Conservation (phyloP, 2,797 vertebrate genomes). For the Cheirogaleus major region DNA sequence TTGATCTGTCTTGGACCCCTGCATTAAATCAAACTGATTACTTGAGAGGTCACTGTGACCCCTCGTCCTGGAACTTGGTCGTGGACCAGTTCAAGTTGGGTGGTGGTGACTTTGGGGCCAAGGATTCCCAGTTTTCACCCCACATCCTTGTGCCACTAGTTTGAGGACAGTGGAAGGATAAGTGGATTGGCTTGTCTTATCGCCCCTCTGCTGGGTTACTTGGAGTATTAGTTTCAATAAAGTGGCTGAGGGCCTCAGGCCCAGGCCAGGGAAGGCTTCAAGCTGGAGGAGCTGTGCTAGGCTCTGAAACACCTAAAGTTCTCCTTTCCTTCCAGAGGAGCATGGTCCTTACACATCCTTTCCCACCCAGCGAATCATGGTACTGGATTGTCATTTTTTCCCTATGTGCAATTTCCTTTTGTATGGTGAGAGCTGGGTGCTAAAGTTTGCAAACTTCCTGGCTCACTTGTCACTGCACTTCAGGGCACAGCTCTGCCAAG, state of each 20-base stretch:
- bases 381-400: background rate
- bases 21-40: background rate
- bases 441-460: conserved; percentile 35
- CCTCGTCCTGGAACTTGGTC: conserved; percentile 1
- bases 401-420: background rate
- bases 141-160: background rate
- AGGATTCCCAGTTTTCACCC: background rate
- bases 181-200: background rate
- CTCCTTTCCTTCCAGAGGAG: background rate
- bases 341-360: background rate
- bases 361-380: background rate
- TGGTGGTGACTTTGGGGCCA: background rate
- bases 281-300: background rate
- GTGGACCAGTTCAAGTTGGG: background rate
- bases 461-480: conserved; percentile 3
- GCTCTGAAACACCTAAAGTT: background rate
- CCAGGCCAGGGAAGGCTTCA: background rate
- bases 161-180: background rate
- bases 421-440: background rate
- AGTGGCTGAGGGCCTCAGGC: background rate
- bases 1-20: background rate
- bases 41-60: background rate
- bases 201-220: background rate
- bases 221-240: background rate
- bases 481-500: background rate